Evolutionary conservation across 2,113 vertebrate species (phyloP).

Genomic region (Perognathus longimembris): DNA sequence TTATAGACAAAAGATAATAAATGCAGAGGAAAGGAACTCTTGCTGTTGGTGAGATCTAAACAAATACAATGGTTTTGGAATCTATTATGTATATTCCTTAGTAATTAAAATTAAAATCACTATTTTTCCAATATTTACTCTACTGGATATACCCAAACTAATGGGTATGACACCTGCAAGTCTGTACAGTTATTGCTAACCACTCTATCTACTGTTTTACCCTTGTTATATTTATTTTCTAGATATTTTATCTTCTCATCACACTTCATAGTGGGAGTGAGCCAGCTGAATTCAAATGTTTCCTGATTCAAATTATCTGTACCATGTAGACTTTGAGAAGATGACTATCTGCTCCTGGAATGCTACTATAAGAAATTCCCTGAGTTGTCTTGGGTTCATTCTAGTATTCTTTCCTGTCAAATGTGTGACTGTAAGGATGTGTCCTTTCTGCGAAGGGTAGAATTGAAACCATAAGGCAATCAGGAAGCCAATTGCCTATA

Average conservation of each 20-base stretch:
- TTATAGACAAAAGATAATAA: not conserved
- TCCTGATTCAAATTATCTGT: not conserved
- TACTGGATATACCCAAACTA: not conserved
- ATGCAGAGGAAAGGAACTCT: not conserved
- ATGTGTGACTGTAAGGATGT: not conserved
- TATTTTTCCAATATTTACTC: not conserved
- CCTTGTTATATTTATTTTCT: too few relatives aligned
- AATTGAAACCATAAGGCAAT: not conserved
- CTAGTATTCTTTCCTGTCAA: not conserved
- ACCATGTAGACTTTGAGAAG: not conserved
- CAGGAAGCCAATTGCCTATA: not conserved
- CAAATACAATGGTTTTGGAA: not conserved
- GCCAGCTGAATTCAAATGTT: not conserved
- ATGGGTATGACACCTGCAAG: not conserved
- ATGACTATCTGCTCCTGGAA: not conserved
- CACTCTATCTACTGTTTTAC: not conserved
- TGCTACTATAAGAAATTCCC: not conserved
- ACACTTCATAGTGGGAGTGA: not conserved
- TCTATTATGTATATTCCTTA: not conserved
- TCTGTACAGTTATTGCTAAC: too few relatives aligned
- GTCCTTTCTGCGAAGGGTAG: too few relatives aligned
- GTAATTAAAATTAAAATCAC: not conserved
- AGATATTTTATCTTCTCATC: too few relatives aligned
- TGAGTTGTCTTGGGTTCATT: not conserved
- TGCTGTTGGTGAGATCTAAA: not conserved